Conservation (phyloP, 2,888 invertebrate species). For the Philonicus albiceps region DNA sequence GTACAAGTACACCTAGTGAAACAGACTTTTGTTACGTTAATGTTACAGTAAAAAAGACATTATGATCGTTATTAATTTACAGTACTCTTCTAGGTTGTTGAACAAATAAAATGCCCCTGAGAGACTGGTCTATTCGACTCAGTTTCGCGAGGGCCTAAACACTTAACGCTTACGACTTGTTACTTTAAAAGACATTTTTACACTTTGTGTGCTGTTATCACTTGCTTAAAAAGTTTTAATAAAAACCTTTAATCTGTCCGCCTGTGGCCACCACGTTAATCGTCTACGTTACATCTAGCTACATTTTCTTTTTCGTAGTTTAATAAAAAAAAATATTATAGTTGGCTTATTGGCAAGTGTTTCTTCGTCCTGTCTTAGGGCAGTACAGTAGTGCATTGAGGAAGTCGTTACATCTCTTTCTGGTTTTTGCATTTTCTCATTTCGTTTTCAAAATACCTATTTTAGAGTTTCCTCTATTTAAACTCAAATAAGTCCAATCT, state of each 20-base stretch:
- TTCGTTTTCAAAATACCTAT: background rate
- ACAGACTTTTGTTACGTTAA: slow-evolving; percentile 12
- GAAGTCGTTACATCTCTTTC: background rate
- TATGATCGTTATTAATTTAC: slow-evolving; percentile 32
- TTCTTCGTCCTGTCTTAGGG: background rate
- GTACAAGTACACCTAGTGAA: slow-evolving; percentile 21
- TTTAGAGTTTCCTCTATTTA: background rate
- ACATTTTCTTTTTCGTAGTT: background rate
- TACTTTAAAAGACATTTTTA: slow-evolving; percentile 24
- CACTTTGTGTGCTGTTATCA: slow-evolving; percentile 13
- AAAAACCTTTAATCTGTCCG: background rate
- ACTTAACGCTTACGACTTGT: background rate
- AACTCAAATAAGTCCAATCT: background rate
- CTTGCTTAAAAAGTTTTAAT: slow-evolving; percentile 2
- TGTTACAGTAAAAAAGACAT: slow-evolving; percentile 25
- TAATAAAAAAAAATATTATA: slow-evolving; percentile 8
- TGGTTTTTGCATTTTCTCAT: background rate
- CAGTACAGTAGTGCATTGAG: background rate
- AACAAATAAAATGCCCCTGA: background rate
- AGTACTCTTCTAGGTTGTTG: background rate
- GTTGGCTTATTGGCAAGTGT: slow-evolving; percentile 20
- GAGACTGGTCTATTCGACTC: background rate
- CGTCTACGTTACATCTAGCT: background rate
- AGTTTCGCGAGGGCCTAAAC: background rate
- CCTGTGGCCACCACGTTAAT: background rate